Base-by-base conservation (phyloP, 2,888 invertebrate genomes). In the Acronicta leporina region DNA sequence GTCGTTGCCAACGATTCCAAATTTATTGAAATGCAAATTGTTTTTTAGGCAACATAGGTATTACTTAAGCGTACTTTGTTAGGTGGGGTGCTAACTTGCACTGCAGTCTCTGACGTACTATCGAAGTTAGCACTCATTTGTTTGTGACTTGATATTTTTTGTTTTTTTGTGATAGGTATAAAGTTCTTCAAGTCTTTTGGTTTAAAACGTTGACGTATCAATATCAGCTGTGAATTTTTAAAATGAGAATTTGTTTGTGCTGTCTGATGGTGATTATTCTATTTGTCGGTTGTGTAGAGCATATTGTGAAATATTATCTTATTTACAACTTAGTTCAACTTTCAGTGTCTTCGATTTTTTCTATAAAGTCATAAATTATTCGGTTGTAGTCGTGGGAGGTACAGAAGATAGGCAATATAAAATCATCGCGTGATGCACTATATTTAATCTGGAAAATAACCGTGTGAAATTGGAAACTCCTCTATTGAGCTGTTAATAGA, bases 1-100 rank as follows among this genome's bases (percentile, higher is more conserved):
- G 25, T 50, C 25, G 9, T 13, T 30, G 8, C 16, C 43, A 42
- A 44, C 14, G 35, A 46, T 49, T 50, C 45, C 30, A 16, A 64
- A 57, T 51, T 58, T 33, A 70, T 50, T 59, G 46, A 57, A 62
- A 73, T 68, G 61, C 48, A 61, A 67, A 64, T 57, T 49, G 43
- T 42, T 56, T 68, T 66, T 71, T 75, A 63, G 57, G 63, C 64
- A 79, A 68, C 35, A 33, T 58, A 13, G 6, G 6, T 25, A 51
- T 78, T 80, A 60, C 68, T 63, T 67, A 75, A 78, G 52, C 55
- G 49, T 25, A 33, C 53, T 49, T 25, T 35, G 55, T 49, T 50
- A 59, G 65, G 79, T 72, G 75, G 75, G 78, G 75, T 66, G 68
- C 67, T 68, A 74, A 56, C 48, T 68, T 44, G 46, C 35, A 16